Evolutionary conservation across 2,113 vertebrate genomes (phyloP).

Genomic region (Saguinus midas): DNA sequence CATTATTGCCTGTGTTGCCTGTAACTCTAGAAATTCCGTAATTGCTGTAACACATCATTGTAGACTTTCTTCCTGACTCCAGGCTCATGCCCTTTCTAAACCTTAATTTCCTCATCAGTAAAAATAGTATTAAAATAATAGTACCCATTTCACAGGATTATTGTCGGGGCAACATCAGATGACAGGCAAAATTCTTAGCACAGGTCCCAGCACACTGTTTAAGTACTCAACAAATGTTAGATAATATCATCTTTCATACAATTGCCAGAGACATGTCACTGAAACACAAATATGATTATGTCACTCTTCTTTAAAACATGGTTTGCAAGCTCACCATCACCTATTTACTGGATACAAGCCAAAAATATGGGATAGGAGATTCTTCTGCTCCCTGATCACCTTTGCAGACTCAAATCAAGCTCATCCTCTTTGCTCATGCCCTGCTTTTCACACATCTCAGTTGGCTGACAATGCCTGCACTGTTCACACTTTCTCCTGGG

Average conservation of each 20-base stretch:
- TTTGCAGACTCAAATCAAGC: not conserved
- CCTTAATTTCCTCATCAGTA: slow-evolving; percentile 39
- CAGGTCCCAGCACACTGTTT: not conserved
- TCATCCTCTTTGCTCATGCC: not conserved
- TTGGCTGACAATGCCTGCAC: not conserved
- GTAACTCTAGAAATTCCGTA: slow-evolving; percentile 73
- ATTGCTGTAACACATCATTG: slow-evolving; percentile 39
- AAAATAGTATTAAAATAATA: slow-evolving; percentile 51
- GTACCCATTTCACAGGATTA: slow-evolving; percentile 37
- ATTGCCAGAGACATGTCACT: slow-evolving; percentile 45
- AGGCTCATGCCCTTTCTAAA: not conserved
- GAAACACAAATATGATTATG: slow-evolving; percentile 28
- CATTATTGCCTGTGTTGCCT: slow-evolving; percentile 80
- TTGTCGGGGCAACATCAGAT: slow-evolving; percentile 13
- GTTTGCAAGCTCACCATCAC: slow-evolving; percentile 21
- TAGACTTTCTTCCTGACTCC: slow-evolving; percentile 51
- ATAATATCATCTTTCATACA: slow-evolving; percentile 40
- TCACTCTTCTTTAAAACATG: slow-evolving; percentile 34
- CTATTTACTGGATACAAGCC: slow-evolving; percentile 30
- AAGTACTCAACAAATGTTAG: slow-evolving; percentile 39
- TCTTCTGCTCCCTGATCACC: not conserved
- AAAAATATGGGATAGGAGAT: not conserved
- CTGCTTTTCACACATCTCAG: not conserved
- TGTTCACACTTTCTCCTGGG: not conserved
- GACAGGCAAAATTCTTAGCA: slow-evolving; percentile 47